These are phyloP conservation scores for Sylvicola cinctus DNA, from an alignment of 2,888 invertebrate species.

Conservation along the genomic window DNA sequence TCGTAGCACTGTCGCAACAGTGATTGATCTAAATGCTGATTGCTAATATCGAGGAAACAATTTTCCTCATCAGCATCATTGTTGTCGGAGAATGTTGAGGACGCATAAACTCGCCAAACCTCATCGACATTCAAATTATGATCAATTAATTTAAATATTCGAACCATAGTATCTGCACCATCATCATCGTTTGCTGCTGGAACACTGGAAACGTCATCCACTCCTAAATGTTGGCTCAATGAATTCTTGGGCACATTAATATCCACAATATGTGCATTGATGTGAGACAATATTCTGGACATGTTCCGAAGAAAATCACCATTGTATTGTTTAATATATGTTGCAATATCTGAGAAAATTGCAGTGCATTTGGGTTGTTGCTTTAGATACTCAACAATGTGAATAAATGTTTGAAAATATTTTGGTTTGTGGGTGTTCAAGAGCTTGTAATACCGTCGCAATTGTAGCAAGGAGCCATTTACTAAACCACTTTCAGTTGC, in stretches of 20 bases:
- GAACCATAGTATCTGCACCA: constrained; percentile 28
- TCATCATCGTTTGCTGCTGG: constrained; percentile 23
- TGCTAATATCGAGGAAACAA: constrained; percentile 11
- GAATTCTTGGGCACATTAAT: too few relatives aligned
- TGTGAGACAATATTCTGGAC: too few relatives aligned
- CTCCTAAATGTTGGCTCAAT: too few relatives aligned
- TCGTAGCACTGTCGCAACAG: constrained; percentile 29
- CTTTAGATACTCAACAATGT: constrained; percentile 31
- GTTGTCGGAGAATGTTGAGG: too few relatives aligned
- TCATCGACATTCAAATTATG: constrained; percentile 30
- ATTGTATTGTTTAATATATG: too few relatives aligned
- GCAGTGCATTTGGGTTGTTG: constrained; percentile 30
- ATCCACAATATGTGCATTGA: too few relatives aligned
- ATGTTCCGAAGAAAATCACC: too few relatives aligned
- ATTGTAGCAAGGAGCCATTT: constrained; percentile 32
- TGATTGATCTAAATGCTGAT: constrained; percentile 19
- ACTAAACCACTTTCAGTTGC: constrained; percentile 24
- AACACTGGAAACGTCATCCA: too few relatives aligned
- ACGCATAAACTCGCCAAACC: constrained; percentile 24
- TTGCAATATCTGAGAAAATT: constrained; percentile 28
- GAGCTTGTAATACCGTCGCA: constrained; percentile 38
- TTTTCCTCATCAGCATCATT: too few relatives aligned
- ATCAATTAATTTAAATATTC: constrained; percentile 33
- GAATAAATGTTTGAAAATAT: constrained; percentile 29
- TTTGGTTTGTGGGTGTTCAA: constrained; percentile 26